These are phyloP conservation scores for Phasia obesa DNA, from an alignment of 2,888 invertebrate genomes.

Conservation along the genomic window DNA sequence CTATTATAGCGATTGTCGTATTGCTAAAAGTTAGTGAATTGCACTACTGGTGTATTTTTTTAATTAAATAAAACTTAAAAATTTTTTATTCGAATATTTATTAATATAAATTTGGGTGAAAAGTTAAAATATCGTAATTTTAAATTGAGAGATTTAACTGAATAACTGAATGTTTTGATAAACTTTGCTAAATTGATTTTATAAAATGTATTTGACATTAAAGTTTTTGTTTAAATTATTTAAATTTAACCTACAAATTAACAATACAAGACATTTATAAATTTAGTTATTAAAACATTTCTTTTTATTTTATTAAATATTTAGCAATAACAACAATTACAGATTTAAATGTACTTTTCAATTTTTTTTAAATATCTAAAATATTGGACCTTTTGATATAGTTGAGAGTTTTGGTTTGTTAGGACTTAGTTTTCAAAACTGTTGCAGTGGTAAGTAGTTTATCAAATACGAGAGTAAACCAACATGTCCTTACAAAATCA, in stretches of 20 bases:
- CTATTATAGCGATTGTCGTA: no score
- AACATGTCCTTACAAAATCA: no score
- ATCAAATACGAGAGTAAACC: background rate
- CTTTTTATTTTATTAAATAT: background rate
- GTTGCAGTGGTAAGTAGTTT: background rate
- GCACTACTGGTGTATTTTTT: no score
- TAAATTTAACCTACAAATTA: conserved; percentile 46
- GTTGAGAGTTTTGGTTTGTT: conserved; percentile 22
- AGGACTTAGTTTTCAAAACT: conserved; percentile 13
- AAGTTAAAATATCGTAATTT: no score
- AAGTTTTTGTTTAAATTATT: conserved; percentile 23
- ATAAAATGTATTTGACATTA: background rate
- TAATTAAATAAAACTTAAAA: no score
- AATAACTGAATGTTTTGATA: no score
- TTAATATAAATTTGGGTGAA: no score
- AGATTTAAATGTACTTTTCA: conserved; percentile 11
- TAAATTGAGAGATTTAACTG: no score
- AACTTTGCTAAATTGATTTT: background rate
- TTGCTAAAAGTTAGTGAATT: no score
- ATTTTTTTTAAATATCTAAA: conserved; percentile 33
- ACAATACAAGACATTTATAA: conserved; percentile 56
- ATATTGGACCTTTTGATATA: conserved; percentile 67
- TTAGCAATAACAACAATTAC: conserved; percentile 61
- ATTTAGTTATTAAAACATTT: conserved; percentile 23
- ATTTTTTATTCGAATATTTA: no score